These are phyloP conservation scores for Polypterus senegalus DNA, from an alignment of 2,113 vertebrate species.

Conservation along the genomic window DNA sequence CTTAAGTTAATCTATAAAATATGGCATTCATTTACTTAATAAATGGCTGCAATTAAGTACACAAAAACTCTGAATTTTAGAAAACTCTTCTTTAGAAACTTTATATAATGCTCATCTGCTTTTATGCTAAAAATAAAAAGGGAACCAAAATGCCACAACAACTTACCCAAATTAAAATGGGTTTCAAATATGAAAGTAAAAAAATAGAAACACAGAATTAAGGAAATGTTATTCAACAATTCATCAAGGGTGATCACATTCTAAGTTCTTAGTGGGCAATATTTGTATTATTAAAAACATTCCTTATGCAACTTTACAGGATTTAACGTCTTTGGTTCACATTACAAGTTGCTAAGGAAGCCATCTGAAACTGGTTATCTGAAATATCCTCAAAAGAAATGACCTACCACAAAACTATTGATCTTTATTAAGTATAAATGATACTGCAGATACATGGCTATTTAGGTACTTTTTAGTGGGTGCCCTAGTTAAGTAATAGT, in stretches of 20 bases:
- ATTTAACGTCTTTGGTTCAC: slow-evolving; percentile 36
- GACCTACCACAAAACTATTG: slow-evolving; percentile 40
- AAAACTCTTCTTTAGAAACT: not conserved
- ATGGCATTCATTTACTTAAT: too few species aligned
- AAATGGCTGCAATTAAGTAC: too few species aligned
- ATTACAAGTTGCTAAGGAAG: slow-evolving; percentile 48
- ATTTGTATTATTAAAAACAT: slow-evolving; percentile 57
- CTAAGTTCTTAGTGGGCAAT: slow-evolving; percentile 48
- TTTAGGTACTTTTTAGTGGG: too few species aligned
- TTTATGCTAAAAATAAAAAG: slow-evolving; percentile 16
- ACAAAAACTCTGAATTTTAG: too few species aligned
- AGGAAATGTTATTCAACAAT: slow-evolving; percentile 57
- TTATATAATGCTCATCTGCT: slow-evolving; percentile 4
- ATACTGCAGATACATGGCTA: not conserved
- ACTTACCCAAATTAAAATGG: slow-evolving; percentile 1
- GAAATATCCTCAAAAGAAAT: slow-evolving; percentile 53
- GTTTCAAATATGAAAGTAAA: slow-evolving; percentile 25
- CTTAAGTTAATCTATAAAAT: too few species aligned
- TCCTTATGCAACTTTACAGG: slow-evolving; percentile 31
- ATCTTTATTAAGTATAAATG: not conserved
- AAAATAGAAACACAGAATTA: slow-evolving; percentile 25
- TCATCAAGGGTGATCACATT: slow-evolving; percentile 39
- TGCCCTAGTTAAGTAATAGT: too few species aligned
- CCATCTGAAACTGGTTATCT: slow-evolving; percentile 56
- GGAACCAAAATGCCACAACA: slow-evolving; percentile 23